These are phyloP conservation scores for Drosophila austrosaltans DNA, from an alignment of 2,888 invertebrate species.

Conservation along the genomic window DNA sequence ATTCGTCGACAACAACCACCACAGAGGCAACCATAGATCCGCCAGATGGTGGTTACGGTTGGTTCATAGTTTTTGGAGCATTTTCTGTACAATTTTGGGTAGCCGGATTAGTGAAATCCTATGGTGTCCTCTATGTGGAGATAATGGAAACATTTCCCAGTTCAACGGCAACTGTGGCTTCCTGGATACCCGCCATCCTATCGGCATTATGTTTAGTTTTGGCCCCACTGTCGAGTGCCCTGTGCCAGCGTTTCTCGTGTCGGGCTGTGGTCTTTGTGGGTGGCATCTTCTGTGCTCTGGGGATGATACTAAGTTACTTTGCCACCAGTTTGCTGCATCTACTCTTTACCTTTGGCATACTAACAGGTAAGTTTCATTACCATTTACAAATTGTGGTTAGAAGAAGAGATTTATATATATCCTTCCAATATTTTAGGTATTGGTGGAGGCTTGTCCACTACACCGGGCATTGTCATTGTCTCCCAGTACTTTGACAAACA, in stretches of 20 bases:
- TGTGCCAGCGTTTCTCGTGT: slow-evolving; percentile 89
- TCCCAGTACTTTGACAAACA: slow-evolving; percentile 92
- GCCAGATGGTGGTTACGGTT: slow-evolving; percentile 90
- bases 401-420: neutral
- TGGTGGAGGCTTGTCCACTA: slow-evolving; percentile 91
- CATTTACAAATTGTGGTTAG: too few species aligned
- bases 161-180: slow-evolving; percentile 89
- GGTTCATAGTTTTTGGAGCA: slow-evolving; percentile 90
- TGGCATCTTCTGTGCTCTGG: slow-evolving; percentile 89
- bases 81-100: slow-evolving; percentile 93
- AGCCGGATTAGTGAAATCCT: slow-evolving; percentile 91
- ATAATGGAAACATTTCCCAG: slow-evolving; percentile 91
- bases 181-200: slow-evolving; percentile 91
- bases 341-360: slow-evolving; percentile 88
- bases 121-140: slow-evolving; percentile 91
- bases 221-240: slow-evolving; percentile 89
- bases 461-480: slow-evolving; percentile 91
- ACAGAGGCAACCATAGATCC: slow-evolving; percentile 81
- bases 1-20: slow-evolving; percentile 76
- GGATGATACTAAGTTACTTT: slow-evolving; percentile 88
- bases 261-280: slow-evolving; percentile 89
- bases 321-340: slow-evolving; percentile 88
- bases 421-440: slow-evolving; percentile 85
- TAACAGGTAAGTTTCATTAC: slow-evolving; percentile 86
- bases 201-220: slow-evolving; percentile 90